Percentiles rank a stretch among this genome's conserved stretches.
Evolutionary conservation across 2,113 vertebrate genomes (phyloP).

Genomic region (Nibea albiflora): DNA sequence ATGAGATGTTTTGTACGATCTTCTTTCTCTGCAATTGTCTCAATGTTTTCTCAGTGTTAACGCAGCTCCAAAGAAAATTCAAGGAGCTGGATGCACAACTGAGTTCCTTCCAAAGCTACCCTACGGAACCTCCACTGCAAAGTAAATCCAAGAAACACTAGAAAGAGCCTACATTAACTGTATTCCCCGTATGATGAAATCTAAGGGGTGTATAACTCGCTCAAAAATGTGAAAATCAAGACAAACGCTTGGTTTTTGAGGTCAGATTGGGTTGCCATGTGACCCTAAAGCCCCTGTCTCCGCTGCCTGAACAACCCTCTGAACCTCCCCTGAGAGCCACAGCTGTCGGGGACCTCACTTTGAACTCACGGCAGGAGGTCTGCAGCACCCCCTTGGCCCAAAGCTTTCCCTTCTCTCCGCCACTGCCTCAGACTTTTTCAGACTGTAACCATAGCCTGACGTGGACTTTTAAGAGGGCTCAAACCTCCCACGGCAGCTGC

Average conservation of each 20-base stretch:
- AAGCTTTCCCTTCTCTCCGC: constrained; percentile 49
- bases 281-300: constrained; percentile 40
- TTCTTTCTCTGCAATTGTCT: neutral
- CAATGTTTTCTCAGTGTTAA: neutral
- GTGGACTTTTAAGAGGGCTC: constrained; percentile 77
- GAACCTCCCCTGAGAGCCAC: constrained; percentile 74
- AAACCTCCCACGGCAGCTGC: constrained; percentile 80
- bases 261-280: constrained; percentile 65
- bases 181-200: constrained; percentile 33
- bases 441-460: constrained; percentile 80
- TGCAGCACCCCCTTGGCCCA: constrained; percentile 51
- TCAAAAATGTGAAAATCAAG: constrained; percentile 57
- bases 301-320: constrained; percentile 46
- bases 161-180: neutral
- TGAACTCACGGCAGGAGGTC: constrained; percentile 82
- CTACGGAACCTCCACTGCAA: neutral
- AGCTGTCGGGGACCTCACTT: constrained; percentile 82
- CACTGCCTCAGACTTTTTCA: constrained; percentile 44
- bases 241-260: constrained; percentile 66
- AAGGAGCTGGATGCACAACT: too few species aligned
- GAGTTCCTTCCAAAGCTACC: neutral
- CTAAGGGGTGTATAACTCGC: constrained; percentile 34
- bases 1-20: neutral
- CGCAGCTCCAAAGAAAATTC: neutral
- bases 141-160: constrained; percentile 18